These are phyloP conservation scores for Athetis lepigone DNA, from an alignment of 2,888 invertebrate genomes.

Conservation along the genomic window DNA sequence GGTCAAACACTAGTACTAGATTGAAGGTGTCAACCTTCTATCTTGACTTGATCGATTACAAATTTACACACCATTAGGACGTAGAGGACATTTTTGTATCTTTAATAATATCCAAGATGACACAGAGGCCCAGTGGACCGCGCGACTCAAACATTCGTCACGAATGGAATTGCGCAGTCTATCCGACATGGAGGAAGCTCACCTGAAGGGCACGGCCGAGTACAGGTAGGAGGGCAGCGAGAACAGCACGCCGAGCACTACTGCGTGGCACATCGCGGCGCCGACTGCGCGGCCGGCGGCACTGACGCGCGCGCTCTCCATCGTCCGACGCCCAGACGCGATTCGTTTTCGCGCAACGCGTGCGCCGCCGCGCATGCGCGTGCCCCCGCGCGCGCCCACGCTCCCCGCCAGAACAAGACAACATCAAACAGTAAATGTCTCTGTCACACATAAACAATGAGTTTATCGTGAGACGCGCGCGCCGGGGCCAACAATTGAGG, in stretches of 20 bases:
- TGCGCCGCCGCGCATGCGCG: conserved; percentile 51
- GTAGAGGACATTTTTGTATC: background rate
- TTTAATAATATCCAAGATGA: conserved; percentile 8
- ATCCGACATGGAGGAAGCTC: conserved; percentile 66
- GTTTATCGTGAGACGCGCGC: conserved; percentile 19
- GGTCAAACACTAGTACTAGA: background rate
- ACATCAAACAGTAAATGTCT: conserved; percentile 31
- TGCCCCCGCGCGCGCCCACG: conserved; percentile 35
- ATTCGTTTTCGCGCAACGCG: conserved; percentile 19
- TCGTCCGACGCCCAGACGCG: conserved; percentile 23
- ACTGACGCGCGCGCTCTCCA: conserved; percentile 8
- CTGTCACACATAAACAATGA: conserved; percentile 44
- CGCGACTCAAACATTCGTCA: conserved; percentile 13
- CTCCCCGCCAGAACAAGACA: conserved; percentile 48
- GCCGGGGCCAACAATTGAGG: conserved; percentile 23
- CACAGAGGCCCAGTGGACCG: conserved; percentile 13
- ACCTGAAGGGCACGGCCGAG: conserved; percentile 87
- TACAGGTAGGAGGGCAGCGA: conserved; percentile 86
- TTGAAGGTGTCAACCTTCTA: no score
- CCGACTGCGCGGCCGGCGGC: conserved; percentile 57
- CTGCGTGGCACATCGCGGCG: conserved; percentile 84
- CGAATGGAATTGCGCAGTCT: conserved; percentile 4
- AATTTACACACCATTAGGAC: conserved; percentile 8
- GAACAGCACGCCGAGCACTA: conserved; percentile 85
- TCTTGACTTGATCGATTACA: no score